phyloP scores from a whole-genome alignment of 2,888 invertebrate species.

The Harmothoe impar region DNA sequence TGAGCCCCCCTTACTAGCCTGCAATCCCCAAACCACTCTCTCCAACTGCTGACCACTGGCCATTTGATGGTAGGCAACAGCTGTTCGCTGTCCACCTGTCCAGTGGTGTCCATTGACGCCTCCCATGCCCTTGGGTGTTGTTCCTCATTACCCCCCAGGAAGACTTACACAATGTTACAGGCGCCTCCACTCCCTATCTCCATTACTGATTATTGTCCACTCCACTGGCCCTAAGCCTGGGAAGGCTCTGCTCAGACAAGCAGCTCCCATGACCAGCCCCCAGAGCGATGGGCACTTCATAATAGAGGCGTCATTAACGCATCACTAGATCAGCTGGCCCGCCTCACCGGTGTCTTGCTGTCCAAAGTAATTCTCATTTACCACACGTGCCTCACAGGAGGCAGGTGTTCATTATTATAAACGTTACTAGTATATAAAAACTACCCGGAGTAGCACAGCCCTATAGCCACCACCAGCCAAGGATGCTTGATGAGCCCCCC shows the following conservation, averaged over 20 bases:
- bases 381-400: neutral
- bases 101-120: slow-evolving; percentile 15
- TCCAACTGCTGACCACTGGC: neutral
- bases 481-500: neutral
- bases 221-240: neutral
- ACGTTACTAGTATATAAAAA: slow-evolving; percentile 27
- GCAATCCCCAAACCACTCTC: neutral
- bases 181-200: neutral
- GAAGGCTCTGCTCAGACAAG: neutral
- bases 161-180: slow-evolving; percentile 39
- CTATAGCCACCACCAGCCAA: neutral
- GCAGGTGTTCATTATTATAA: slow-evolving; percentile 46
- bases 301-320: slow-evolving; percentile 52
- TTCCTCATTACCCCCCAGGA: slow-evolving; percentile 36
- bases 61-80: slow-evolving; percentile 47
- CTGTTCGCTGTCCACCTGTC: slow-evolving; percentile 55
- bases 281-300: slow-evolving; percentile 35
- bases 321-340: slow-evolving; percentile 36
- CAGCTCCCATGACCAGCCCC: neutral
- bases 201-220: slow-evolving; percentile 56
- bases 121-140: slow-evolving; percentile 34
- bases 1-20: neutral
- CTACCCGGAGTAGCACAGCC: neutral
- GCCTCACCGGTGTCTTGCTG: neutral
- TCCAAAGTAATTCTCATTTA: slow-evolving; percentile 28